Evolutionary conservation across 2,797 vertebrate genomes (phyloP), one percentile per base, ranked within the genome.

Genomic region (Karalla daura): DNA sequence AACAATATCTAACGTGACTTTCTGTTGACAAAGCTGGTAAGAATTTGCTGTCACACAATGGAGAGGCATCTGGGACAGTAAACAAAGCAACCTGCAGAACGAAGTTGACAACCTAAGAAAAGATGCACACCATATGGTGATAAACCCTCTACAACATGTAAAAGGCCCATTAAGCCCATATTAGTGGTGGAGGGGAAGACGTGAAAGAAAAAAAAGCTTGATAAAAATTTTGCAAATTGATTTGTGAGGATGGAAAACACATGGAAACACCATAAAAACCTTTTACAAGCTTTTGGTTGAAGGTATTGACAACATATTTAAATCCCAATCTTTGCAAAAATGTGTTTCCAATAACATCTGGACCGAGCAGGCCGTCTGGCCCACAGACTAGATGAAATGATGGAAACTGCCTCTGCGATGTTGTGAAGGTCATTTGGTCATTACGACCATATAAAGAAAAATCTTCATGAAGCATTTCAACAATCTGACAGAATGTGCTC

Each of bases 401-500:
- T n/a, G n/a, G n/a, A n/a, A n/a, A n/a, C n/a, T n/a, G n/a, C n/a
- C n/a, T n/a, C n/a, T n/a, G n/a, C n/a, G n/a, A n/a, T n/a, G n/a
- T n/a, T n/a, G n/a, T n/a, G n/a, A n/a, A n/a, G n/a, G n/a, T n/a
- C n/a, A n/a, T n/a, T n/a, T n/a, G n/a, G n/a, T n/a, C n/a, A n/a
- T n/a, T n/a, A n/a, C n/a, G n/a, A n/a, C n/a, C n/a, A n/a, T n/a
- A n/a, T n/a, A n/a, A n/a, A n/a, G n/a, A n/a, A n/a, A n/a, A n/a
- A n/a, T n/a, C n/a, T n/a, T n/a, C n/a, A n/a, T n/a, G n/a, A n/a
- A n/a, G 12, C 13, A 41, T 40, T 20, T 30, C 1, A 21, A 28
- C 9, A n/a, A 39, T 54, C 9, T 3, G 8, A 15, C 5, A 1
- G n/a, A 27, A 17, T 5, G 5, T 21, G 9, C 10, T 23, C 95